Base-by-base conservation (phyloP, 2,888 invertebrate genomes). In the Megamerina dolium region DNA sequence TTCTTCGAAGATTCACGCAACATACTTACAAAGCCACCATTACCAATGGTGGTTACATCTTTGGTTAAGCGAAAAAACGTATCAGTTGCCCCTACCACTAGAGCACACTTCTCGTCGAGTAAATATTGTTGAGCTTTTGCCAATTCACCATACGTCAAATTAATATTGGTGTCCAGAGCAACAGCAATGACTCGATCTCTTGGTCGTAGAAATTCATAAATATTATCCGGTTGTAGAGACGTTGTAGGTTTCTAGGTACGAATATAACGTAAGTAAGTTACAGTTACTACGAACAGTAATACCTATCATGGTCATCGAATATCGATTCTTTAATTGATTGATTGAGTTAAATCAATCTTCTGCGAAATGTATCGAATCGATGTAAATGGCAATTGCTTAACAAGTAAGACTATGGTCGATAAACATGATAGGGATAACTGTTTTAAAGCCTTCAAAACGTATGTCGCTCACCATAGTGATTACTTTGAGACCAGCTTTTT, bases 81-180 rank as follows among this genome's bases (percentile, higher is more conserved):
- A 52, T 74, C 74, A 5, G 59, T 55, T 3, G 64, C 64, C 1
- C 73, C 75, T 5, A 61, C 58, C 16, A 76, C 52, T 41, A 71
- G 70, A 19, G 68, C 23, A 16, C 74, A 73, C 12, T 75, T 64
- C 4, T 75, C 68, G 2, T 68, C 59, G 29, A 68, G 57, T 20
- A 77, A 58, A 54, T 73, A 74, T 3, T 63, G 57, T 10, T 67
- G 55, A 6, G 73, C 73, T 47, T 68, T 68, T 34, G 70, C 64
- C 29, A 77, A 38, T 51, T 70, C 71, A 26, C 64, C 53, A 49
- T 70, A 74, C n/a, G 65, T 70, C 20, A 72, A 46, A 37, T 72
- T 68, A 0, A 72, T 29, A 45, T 75, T 72, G 19, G 72, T 60
- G 51, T 76, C 77, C 9, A 72, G 49, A 8, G 77, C 54, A 2